A percentile compares a stretch with the other conserved stretches of the same genome.
Conservation (phyloP, 2,797 vertebrate species). For the Schizopygopsis pylzovi region DNA sequence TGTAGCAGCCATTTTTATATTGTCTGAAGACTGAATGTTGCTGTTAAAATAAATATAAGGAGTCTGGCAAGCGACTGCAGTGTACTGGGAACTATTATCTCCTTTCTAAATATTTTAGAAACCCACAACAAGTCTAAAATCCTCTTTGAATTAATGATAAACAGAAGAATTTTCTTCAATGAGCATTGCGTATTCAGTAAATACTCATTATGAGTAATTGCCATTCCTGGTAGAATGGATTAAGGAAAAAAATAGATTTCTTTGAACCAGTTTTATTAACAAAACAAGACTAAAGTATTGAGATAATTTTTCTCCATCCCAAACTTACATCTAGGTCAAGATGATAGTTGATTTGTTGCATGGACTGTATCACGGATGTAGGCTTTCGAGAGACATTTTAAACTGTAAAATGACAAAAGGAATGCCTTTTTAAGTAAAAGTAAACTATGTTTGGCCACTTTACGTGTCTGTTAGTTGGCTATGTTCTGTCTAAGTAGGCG, state of each 20-base stretch:
- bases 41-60: constrained; percentile 13
- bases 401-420: neutral
- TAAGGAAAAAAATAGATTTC: neutral
- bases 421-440: neutral
- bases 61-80: neutral
- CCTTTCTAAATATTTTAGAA: neutral
- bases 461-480: too few relatives aligned
- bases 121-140: neutral
- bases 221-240: neutral
- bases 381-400: neutral
- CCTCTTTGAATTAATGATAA: neutral
- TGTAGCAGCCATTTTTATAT: neutral
- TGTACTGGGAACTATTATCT: neutral
- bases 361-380: neutral
- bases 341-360: neutral
- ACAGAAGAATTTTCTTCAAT: constrained; percentile 2
- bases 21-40: neutral
- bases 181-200: neutral
- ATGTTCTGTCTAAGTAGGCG: neutral
- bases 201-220: neutral
- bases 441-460: neutral
- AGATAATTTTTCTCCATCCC: neutral
- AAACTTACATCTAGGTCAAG: neutral
- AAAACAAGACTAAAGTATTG: neutral
- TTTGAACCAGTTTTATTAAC: neutral